Conservation (phyloP, 2,888 invertebrate genomes). For the Salpingus planirostris region DNA sequence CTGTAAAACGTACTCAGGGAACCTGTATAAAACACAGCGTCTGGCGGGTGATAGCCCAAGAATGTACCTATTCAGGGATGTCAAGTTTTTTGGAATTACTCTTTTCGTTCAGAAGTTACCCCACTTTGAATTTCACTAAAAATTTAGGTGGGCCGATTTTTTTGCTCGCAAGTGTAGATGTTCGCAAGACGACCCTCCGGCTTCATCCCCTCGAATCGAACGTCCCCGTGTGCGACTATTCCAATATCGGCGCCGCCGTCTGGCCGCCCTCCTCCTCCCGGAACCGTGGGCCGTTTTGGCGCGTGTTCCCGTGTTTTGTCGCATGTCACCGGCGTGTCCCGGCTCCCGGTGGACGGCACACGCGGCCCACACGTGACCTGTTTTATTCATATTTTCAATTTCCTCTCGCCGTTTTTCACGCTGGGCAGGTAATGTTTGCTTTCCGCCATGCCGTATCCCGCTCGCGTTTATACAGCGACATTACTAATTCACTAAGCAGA, state of each 20-base stretch:
- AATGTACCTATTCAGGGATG: no score
- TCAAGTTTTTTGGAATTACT: no score
- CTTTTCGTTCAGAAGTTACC: no score
- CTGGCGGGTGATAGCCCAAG: no score
- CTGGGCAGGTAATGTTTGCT: slow-evolving; percentile 18
- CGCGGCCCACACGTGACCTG: slow-evolving; percentile 20
- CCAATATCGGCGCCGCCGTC: slow-evolving; percentile 1
- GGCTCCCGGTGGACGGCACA: slow-evolving; percentile 14
- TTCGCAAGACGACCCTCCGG: slow-evolving; percentile 9
- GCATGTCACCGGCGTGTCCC: slow-evolving; percentile 16
- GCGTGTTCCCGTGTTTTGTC: slow-evolving; percentile 12
- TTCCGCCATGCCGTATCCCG: slow-evolving; percentile 17
- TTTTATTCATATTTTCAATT: slow-evolving; percentile 26
- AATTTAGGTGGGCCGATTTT: no score
- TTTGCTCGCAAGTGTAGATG: no score
- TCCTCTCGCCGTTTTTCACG: slow-evolving; percentile 21
- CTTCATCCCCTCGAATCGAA: background rate
- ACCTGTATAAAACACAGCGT: no score
- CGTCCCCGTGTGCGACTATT: slow-evolving; percentile 2
- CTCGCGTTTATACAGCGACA: slow-evolving; percentile 11
- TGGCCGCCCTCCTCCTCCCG: no score
- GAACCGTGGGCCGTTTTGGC: no score
- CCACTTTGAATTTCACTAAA: no score
- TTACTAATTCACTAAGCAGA: slow-evolving; percentile 15
- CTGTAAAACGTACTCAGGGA: no score